Conservation (phyloP, 2,797 vertebrate genomes). For the Lophius americanus region DNA sequence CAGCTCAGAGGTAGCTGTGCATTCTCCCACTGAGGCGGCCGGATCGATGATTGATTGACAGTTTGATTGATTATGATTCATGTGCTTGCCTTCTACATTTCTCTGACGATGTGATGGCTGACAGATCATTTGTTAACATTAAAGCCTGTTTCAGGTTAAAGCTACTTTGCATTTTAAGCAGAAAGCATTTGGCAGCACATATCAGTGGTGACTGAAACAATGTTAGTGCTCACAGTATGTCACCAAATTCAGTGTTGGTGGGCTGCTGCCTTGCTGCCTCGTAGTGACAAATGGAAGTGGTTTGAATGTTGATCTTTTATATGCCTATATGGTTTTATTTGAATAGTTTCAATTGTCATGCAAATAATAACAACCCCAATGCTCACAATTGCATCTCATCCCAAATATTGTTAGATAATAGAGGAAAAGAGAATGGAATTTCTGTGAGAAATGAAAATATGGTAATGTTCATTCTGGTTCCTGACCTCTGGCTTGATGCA, state of each 20-base stretch:
- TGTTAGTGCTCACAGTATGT: slow-evolving; percentile 1
- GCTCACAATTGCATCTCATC: not conserved
- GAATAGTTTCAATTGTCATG: slow-evolving; percentile 1
- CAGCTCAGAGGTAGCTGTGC: slow-evolving; percentile 20
- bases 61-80: slow-evolving; percentile 71
- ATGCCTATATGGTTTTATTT: not conserved
- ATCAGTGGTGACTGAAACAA: not conserved
- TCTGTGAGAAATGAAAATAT: too few relatives aligned
- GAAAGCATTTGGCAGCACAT: slow-evolving; percentile 27
- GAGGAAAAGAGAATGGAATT: too few relatives aligned
- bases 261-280: not conserved
- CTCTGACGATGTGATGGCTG: slow-evolving; percentile 33
- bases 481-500: too few relatives aligned
- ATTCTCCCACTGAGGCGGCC: not conserved
- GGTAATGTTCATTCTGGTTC: too few relatives aligned
- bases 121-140: slow-evolving; percentile 73
- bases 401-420: not conserved
- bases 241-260: not conserved
- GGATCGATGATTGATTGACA: slow-evolving; percentile 62
- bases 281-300: not conserved
- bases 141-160: slow-evolving; percentile 32
- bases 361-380: not conserved
- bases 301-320: not conserved
- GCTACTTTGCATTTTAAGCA: slow-evolving; percentile 44
- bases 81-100: slow-evolving; percentile 46